A percentile compares a stretch with the other conserved stretches of the same genome.
These are phyloP conservation scores for Dolichallabes microphthalmus DNA, from an alignment of 2,113 vertebrate genomes.

Conservation along the genomic window DNA sequence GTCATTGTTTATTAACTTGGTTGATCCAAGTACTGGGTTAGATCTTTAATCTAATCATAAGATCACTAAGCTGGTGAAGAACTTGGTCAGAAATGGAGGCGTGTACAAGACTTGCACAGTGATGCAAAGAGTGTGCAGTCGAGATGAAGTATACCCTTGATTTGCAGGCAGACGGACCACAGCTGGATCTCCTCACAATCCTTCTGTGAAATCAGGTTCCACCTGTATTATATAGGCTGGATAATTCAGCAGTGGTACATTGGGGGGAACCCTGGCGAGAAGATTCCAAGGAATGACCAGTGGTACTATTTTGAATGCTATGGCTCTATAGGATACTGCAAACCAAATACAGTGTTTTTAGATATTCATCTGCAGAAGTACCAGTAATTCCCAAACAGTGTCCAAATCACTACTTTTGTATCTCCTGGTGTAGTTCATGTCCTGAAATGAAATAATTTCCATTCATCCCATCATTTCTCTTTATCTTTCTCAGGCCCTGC, in stretches of 20 bases:
- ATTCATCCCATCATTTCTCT: neutral
- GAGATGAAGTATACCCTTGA: neutral
- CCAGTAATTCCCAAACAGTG: neutral
- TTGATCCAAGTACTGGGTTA: neutral
- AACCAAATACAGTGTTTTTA: neutral
- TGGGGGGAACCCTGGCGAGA: neutral
- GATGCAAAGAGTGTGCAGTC: neutral
- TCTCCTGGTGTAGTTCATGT: neutral
- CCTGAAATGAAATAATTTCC: neutral
- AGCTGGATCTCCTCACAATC: neutral
- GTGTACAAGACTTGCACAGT: neutral
- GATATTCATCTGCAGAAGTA: neutral
- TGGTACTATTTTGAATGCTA: neutral
- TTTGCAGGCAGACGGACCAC: neutral
- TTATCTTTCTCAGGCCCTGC: conserved; percentile 56
- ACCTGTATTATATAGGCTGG: neutral
- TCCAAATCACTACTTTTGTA: neutral
- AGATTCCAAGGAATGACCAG: neutral
- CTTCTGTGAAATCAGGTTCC: neutral
- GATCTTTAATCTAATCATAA: too few relatives aligned
- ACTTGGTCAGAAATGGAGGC: neutral
- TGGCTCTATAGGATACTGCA: neutral
- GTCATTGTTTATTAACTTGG: neutral
- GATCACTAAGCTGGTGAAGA: neutral
- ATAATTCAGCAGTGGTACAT: too few relatives aligned